Conservation (phyloP, 2,888 invertebrate species). For the Noctua pronuba region DNA sequence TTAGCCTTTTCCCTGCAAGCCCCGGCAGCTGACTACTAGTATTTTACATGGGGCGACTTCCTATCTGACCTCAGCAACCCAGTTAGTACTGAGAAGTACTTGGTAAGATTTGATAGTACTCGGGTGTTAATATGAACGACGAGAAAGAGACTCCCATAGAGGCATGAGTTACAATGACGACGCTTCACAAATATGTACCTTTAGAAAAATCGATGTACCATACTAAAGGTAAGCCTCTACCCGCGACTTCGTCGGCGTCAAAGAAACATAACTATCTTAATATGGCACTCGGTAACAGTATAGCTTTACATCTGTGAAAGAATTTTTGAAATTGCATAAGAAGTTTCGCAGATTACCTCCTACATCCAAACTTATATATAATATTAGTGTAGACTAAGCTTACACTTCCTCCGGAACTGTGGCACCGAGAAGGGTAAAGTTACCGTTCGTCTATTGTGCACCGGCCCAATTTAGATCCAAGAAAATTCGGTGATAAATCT, state of each 20-base stretch:
- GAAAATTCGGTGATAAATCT: slow-evolving; percentile 47
- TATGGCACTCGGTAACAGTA: not conserved
- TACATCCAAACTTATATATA: not conserved
- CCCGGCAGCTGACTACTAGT: not conserved
- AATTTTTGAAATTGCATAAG: not conserved
- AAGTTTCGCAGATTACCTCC: not conserved
- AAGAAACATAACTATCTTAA: not conserved
- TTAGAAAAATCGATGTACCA: not conserved
- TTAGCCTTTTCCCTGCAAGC: not conserved
- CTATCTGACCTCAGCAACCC: not conserved
- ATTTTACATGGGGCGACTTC: not conserved
- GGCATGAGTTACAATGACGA: not conserved
- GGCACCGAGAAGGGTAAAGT: not conserved
- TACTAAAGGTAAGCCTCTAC: not conserved
- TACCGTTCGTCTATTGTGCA: slow-evolving; percentile 15
- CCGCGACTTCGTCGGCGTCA: not conserved
- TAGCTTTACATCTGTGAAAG: not conserved
- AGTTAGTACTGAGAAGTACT: not conserved
- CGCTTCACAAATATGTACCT: not conserved
- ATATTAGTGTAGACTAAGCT: not conserved
- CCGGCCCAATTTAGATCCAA: slow-evolving; percentile 26
- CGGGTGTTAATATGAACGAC: not conserved
- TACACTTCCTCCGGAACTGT: not conserved
- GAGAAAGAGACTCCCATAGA: not conserved
- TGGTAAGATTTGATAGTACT: not conserved